phyloP scores from a whole-genome alignment of 2,888 invertebrate species.

The Synergus gifuensis region DNA sequence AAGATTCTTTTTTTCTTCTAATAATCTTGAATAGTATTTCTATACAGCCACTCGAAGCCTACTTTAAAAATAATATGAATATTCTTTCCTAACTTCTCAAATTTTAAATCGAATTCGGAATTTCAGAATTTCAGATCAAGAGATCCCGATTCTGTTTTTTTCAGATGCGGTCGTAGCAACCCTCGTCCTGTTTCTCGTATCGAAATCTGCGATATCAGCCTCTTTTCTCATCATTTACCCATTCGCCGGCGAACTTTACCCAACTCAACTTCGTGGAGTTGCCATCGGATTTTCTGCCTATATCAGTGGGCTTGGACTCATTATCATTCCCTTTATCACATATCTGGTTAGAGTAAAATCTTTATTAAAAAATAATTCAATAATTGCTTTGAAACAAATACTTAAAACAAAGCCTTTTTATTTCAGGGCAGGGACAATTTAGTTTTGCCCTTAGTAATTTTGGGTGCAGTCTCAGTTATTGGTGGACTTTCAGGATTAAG shows the following conservation, averaged over 20 bases:
- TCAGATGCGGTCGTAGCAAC: conserved; percentile 87
- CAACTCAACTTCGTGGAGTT: conserved; percentile 92
- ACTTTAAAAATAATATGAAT: too few species aligned
- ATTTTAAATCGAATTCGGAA: background rate
- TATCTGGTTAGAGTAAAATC: conserved; percentile 85
- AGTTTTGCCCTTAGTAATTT: conserved; percentile 89
- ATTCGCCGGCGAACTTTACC: conserved; percentile 94
- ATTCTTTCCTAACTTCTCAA: too few species aligned
- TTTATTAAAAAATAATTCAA: background rate
- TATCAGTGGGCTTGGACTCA: conserved; percentile 92
- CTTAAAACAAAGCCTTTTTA: conserved; percentile 40
- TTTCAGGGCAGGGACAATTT: conserved; percentile 90
- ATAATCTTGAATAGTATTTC: background rate
- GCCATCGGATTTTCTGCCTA: conserved; percentile 95
- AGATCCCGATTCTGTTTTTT: conserved; percentile 56
- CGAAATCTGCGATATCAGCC: conserved; percentile 93
- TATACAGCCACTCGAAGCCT: background rate
- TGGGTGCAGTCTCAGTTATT: conserved; percentile 89
- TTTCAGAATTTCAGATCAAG: background rate
- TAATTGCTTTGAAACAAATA: background rate
- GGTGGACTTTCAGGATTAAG: conserved; percentile 90
- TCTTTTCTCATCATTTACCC: conserved; percentile 95
- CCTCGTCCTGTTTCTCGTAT: conserved; percentile 86
- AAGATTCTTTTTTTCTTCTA: background rate
- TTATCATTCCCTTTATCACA: conserved; percentile 94